A percentile compares a stretch with the other conserved stretches of the same genome.
phyloP scores from a whole-genome alignment of 2,113 vertebrate species.

The Holacanthus passer region DNA sequence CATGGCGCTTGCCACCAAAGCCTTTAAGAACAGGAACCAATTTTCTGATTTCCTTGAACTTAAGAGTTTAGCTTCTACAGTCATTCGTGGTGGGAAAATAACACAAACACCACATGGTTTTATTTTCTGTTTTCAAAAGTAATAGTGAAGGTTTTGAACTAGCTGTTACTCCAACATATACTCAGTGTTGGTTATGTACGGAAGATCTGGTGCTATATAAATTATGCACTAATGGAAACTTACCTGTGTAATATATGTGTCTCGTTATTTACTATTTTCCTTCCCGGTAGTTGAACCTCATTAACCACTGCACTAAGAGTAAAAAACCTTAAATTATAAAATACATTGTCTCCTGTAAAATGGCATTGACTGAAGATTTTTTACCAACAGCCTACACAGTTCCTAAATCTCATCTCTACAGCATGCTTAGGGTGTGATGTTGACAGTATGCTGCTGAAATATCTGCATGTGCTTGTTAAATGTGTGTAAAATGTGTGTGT shows the following conservation, averaged over 20 bases:
- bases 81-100: neutral
- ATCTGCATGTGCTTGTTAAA: no score
- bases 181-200: no score
- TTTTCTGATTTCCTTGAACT: neutral
- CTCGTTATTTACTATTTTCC: neutral
- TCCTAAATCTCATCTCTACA: neutral
- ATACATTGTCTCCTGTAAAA: neutral
- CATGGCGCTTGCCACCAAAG: neutral
- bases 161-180: no score
- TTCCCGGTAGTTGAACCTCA: neutral
- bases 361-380: neutral
- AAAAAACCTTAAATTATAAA: neutral
- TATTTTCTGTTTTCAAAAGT: neutral
- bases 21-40: neutral
- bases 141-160: neutral
- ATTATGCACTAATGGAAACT: no score
- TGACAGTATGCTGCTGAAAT: neutral
- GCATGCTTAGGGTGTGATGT: neutral
- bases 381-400: no score
- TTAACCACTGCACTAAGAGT: neutral
- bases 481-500: neutral
- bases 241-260: neutral
- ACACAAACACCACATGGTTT: neutral
- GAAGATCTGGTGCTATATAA: no score
- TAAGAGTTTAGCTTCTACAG: neutral